phyloP scores from a whole-genome alignment of 2,888 invertebrate genomes.

The Orchesellides sinensis region DNA sequence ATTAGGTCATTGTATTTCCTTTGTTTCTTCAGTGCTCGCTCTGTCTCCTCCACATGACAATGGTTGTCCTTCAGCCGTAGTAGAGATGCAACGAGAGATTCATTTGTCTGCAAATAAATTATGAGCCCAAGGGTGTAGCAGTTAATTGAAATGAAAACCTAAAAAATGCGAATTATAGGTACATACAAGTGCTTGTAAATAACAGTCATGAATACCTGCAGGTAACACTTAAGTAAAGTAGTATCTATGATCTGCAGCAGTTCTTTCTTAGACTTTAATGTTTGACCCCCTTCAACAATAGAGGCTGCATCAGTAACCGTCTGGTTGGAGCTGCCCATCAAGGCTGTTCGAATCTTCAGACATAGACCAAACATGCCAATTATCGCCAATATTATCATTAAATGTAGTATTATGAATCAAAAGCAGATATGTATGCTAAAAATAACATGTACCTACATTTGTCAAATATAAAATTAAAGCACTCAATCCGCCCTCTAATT shows the following conservation, averaged over 20 bases:
- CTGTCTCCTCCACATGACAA: conserved; percentile 96
- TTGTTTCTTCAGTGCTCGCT: conserved; percentile 89
- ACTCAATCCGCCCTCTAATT: conserved; percentile 90
- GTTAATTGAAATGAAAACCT: too few species aligned
- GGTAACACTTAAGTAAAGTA: conserved; percentile 96
- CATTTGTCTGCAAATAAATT: conserved; percentile 88
- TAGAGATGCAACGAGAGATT: conserved; percentile 94
- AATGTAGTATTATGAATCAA: background rate
- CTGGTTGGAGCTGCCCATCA: conserved; percentile 72
- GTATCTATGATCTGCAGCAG: conserved; percentile 97
- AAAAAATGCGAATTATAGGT: too few species aligned
- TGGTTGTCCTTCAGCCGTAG: conserved; percentile 89
- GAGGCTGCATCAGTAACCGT: conserved; percentile 75
- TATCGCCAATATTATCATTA: conserved; percentile 10
- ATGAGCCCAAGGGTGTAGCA: background rate
- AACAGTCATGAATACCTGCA: conserved; percentile 85
- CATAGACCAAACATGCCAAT: background rate
- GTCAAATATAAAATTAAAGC: conserved; percentile 94
- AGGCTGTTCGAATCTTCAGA: conserved; percentile 63
- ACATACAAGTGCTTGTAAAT: too few species aligned
- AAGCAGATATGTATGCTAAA: too few species aligned
- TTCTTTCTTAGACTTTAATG: conserved; percentile 81
- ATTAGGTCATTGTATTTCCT: conserved; percentile 95
- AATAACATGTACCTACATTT: conserved; percentile 78
- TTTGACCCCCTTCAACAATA: conserved; percentile 76